Conservation (phyloP, 2,113 vertebrate species). For the Pagrus major region DNA sequence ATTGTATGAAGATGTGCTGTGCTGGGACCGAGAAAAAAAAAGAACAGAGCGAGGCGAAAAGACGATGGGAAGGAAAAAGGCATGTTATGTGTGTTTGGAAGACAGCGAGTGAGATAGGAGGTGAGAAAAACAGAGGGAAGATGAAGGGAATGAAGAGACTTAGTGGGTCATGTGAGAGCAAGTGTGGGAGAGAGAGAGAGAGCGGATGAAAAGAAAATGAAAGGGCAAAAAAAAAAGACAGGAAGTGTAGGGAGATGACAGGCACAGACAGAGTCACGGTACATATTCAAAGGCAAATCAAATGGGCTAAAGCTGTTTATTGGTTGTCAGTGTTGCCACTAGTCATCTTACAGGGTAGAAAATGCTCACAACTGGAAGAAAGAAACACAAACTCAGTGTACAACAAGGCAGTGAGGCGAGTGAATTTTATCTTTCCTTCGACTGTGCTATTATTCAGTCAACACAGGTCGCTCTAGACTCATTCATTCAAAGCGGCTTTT, state of each 20-base stretch:
- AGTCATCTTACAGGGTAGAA: neutral
- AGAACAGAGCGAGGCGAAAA: slow-evolving; percentile 40
- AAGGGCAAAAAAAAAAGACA: neutral
- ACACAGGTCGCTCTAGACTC: slow-evolving; percentile 17
- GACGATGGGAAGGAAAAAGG: slow-evolving; percentile 31
- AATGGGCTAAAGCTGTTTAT: neutral
- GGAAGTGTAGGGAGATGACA: slow-evolving; percentile 6
- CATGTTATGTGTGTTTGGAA: slow-evolving; percentile 7
- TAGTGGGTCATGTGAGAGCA: slow-evolving; percentile 46
- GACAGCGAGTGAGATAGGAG: slow-evolving; percentile 8
- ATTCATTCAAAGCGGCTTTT: slow-evolving; percentile 39
- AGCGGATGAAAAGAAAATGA: slow-evolving; percentile 10
- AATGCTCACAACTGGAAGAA: neutral
- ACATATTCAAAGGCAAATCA: slow-evolving; percentile 1
- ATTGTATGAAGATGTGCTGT: slow-evolving; percentile 67
- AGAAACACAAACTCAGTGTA: neutral
- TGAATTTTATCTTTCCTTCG: slow-evolving; percentile 5
- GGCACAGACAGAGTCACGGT: neutral
- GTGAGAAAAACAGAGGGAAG: slow-evolving; percentile 46
- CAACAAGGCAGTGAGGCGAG: neutral
- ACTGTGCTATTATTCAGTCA: slow-evolving; percentile 21
- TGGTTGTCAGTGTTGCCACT: neutral
- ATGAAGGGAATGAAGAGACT: slow-evolving; percentile 31
- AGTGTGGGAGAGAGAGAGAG: slow-evolving; percentile 52
- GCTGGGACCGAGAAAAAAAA: slow-evolving; percentile 46